These are phyloP conservation scores for Tetropium fuscum DNA, from an alignment of 2,888 invertebrate genomes.

Conservation along the genomic window DNA sequence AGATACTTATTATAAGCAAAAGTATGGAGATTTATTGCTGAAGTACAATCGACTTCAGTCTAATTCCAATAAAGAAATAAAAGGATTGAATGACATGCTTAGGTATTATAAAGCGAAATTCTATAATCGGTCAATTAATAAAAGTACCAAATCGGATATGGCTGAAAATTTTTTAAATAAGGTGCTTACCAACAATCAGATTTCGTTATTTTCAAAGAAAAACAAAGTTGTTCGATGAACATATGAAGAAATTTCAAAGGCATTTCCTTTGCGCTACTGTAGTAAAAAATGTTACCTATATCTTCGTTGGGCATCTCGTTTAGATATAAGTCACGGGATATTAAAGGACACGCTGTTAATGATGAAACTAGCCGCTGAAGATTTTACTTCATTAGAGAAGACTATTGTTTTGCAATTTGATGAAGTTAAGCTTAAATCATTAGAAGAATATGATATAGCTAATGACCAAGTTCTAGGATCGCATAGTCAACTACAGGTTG, in stretches of 20 bases:
- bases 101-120: constrained; percentile 10
- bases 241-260: neutral
- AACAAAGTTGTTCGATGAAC: constrained; percentile 2
- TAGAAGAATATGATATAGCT: constrained; percentile 8
- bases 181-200: neutral
- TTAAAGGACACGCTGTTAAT: constrained; percentile 6
- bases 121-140: constrained; percentile 4
- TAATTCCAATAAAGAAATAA: constrained; percentile 10
- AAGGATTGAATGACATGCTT: constrained; percentile 4
- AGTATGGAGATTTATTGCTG: constrained; percentile 10
- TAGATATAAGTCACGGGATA: constrained; percentile 4
- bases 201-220: neutral
- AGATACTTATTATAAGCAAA: constrained; percentile 7
- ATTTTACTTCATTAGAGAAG: constrained; percentile 13
- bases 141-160: constrained; percentile 7
- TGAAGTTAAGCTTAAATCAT: no score
- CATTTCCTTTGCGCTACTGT: neutral
- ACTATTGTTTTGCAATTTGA: no score
- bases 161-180: constrained; percentile 4
- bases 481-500: constrained; percentile 13
- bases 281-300: constrained; percentile 2
- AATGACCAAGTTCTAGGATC: constrained; percentile 16
- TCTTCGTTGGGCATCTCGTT: constrained; percentile 4
- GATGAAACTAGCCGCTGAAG: constrained; percentile 10
- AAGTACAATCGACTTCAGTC: constrained; percentile 9